phyloP scores from a whole-genome alignment of 2,113 vertebrate genomes.

The Paramormyrops kingsleyae region DNA sequence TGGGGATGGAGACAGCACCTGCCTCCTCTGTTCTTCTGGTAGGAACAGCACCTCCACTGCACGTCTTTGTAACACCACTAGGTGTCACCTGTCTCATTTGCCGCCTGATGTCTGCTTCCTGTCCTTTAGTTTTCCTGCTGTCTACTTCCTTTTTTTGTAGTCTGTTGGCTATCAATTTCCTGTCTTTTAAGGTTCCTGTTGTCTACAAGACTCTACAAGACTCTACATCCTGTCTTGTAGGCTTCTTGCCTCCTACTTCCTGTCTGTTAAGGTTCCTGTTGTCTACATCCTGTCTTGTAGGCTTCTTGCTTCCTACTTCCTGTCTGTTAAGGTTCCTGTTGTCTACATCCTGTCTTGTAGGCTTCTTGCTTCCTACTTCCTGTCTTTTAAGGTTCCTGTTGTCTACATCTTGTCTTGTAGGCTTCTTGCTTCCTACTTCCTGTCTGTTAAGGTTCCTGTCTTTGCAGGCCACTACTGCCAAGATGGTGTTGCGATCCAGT shows the following conservation, averaged over 20 bases:
- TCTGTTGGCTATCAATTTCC: too few relatives aligned
- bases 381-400: too few relatives aligned
- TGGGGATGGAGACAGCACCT: constrained; percentile 37
- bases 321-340: not conserved
- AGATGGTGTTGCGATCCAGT: constrained; percentile 45
- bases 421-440: too few relatives aligned
- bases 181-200: not conserved
- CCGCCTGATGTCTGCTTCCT: not conserved
- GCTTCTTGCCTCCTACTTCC: too few relatives aligned
- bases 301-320: not conserved
- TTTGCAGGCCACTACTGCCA: constrained; percentile 65
- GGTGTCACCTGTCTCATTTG: not conserved
- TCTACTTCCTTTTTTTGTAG: not conserved
- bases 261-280: not conserved
- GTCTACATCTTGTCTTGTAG: too few relatives aligned
- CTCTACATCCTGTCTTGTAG: not conserved
- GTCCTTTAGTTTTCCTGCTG: not conserved
- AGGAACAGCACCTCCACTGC: not conserved
- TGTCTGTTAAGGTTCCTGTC: not conserved
- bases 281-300: not conserved
- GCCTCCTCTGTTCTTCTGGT: constrained; percentile 58
- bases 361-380: too few relatives aligned
- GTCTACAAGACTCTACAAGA: too few relatives aligned
- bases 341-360: not conserved
- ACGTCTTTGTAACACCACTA: not conserved